Percentiles rank a stretch among this genome's conserved stretches.
Evolutionary conservation across 2,113 vertebrate genomes (phyloP).

Genomic region (Albula glossodonta): DNA sequence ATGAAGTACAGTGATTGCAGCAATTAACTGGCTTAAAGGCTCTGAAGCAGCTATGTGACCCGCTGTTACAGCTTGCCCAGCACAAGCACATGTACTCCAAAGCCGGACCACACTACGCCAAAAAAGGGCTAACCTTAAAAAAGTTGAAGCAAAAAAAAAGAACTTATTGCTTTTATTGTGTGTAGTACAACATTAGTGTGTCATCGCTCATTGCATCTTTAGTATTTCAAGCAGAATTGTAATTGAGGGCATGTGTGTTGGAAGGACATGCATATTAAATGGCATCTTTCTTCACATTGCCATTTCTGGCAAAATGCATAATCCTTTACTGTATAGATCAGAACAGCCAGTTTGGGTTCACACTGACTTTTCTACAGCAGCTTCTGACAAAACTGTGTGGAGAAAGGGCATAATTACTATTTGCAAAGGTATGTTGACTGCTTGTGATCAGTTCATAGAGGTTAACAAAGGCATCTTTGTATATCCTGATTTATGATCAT

Average conservation of each 20-base stretch:
- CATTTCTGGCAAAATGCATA: constrained; percentile 40
- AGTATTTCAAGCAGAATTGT: constrained; percentile 22
- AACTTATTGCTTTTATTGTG: constrained; percentile 12
- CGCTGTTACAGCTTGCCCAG: neutral
- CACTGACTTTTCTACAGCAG: neutral
- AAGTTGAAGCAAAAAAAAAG: neutral
- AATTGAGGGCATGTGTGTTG: constrained; percentile 47
- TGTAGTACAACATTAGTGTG: constrained; percentile 31
- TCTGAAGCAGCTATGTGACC: neutral
- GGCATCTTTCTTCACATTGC: neutral
- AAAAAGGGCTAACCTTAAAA: neutral
- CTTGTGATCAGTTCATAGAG: neutral
- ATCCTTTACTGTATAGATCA: constrained; percentile 38
- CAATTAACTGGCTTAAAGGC: neutral
- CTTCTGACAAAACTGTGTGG: neutral
- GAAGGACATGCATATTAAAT: constrained; percentile 37
- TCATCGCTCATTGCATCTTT: constrained; percentile 29
- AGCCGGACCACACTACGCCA: too few species aligned
- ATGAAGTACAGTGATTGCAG: neutral
- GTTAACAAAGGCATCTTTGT: neutral
- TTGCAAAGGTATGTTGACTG: neutral
- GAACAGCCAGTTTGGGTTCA: constrained; percentile 38
- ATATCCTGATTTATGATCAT: neutral
- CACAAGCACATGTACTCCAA: neutral
- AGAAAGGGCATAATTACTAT: neutral